Base-by-base conservation (phyloP, 2,888 invertebrate species). In the Bursaphelenchus okinawaensis region DNA sequence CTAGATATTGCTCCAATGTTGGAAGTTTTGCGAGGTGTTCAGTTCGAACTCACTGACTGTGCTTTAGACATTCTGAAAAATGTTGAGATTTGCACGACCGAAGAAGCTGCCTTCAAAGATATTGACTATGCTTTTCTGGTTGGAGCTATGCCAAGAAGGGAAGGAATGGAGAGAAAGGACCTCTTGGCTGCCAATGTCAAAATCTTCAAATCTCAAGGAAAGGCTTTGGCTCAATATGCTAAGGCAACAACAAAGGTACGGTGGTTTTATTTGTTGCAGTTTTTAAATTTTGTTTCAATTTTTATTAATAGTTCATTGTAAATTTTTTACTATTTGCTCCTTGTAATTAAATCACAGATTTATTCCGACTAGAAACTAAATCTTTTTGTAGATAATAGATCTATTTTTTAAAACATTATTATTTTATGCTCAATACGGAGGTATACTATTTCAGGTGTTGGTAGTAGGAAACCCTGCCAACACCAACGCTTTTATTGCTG, bases 381-480 rank as follows among this genome's bases (percentile, higher is more conserved):
- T n/a, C n/a, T n/a, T n/a, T n/a, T n/a, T n/a, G n/a, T n/a, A n/a
- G n/a, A n/a, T n/a, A n/a, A n/a, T n/a, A n/a, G n/a, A n/a, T n/a
- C n/a, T n/a, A n/a, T n/a, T n/a, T n/a, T n/a, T n/a, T n/a, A n/a
- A n/a, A n/a, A n/a, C n/a, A n/a, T n/a, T n/a, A n/a, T n/a, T n/a
- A n/a, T n/a, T n/a, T n/a, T n/a, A n/a, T n/a, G n/a, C n/a, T n/a
- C n/a, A n/a, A n/a, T n/a, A n/a, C n/a, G n/a, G n/a, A n/a, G n/a
- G n/a, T n/a, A n/a, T n/a, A n/a, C n/a, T n/a, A 12, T 64, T 72
- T 55, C 73, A 86, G 85, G 83, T 87, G 20, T 87, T 99, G 54
- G 96, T 99, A 40, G 98, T 99, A 75, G 98, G 98, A 52, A 98
- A 98, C 85, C 98, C 98, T 59, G 98, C 98, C 20, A 99, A 99